Conservation (phyloP, 2,888 invertebrate species). For the Cephus pygmeus region DNA sequence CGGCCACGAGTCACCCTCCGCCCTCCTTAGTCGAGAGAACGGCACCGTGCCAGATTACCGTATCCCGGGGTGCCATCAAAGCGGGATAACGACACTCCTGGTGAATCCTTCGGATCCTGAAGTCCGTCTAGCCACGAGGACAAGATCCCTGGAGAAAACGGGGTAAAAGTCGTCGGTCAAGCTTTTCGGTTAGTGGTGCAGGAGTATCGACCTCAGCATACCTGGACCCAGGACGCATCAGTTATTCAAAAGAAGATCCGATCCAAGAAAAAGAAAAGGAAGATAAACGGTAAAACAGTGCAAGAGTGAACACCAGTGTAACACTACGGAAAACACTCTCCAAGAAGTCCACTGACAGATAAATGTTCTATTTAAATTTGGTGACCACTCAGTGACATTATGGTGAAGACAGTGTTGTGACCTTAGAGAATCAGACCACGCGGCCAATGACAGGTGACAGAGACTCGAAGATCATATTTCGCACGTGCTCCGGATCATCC, state of each 20-base stretch:
- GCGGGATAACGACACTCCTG: slow-evolving; percentile 7
- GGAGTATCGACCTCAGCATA: background rate
- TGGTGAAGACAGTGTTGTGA: slow-evolving; percentile 19
- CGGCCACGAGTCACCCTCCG: slow-evolving; percentile 43
- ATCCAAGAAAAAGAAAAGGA: background rate
- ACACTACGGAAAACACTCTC: background rate
- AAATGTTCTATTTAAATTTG: background rate
- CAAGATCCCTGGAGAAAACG: slow-evolving; percentile 1
- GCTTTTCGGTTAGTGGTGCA: background rate
- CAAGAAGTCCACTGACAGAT: background rate
- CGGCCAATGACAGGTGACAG: slow-evolving; percentile 14
- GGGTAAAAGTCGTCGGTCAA: background rate
- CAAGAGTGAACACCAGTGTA: background rate
- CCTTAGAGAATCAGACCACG: slow-evolving; percentile 6
- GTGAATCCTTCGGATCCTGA: background rate
- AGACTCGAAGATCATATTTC: slow-evolving; percentile 8
- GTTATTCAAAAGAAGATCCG: background rate
- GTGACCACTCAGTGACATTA: slow-evolving; percentile 9
- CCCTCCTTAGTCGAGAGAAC: slow-evolving; percentile 25
- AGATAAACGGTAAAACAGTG: background rate
- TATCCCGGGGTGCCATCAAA: slow-evolving; percentile 3
- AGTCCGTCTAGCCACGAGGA: background rate
- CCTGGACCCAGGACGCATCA: background rate
- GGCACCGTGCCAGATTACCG: slow-evolving; percentile 12
- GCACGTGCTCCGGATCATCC: background rate